Conservation (phyloP, 2,113 vertebrate species). For the Ciconia boyciana region DNA sequence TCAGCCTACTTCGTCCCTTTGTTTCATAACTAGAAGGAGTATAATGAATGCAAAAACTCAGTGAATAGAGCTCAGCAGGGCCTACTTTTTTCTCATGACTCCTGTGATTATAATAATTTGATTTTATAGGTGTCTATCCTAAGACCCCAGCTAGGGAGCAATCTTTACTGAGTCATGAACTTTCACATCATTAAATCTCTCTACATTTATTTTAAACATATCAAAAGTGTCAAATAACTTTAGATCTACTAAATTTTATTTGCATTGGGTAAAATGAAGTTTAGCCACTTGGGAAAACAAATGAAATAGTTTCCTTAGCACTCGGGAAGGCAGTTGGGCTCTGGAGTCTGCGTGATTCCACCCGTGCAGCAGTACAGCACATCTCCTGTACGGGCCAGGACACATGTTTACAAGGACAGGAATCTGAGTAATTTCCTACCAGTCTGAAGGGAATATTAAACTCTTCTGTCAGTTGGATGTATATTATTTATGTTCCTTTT, state of each 20-base stretch:
- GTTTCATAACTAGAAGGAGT: slow-evolving; percentile 39
- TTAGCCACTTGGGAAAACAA: not conserved
- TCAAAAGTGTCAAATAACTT: slow-evolving; percentile 69
- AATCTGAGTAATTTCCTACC: slow-evolving; percentile 60
- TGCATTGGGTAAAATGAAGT: slow-evolving; percentile 45
- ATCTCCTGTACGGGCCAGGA: slow-evolving; percentile 15
- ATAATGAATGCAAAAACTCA: slow-evolving; percentile 66
- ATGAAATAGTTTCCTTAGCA: not conserved
- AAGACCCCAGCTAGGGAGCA: slow-evolving; percentile 57
- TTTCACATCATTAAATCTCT: slow-evolving; percentile 72
- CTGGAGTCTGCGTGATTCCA: not conserved
- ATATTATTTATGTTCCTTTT: slow-evolving; percentile 70
- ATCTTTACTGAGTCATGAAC: slow-evolving; percentile 73
- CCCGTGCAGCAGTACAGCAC: not conserved
- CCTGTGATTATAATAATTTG: slow-evolving; percentile 71
- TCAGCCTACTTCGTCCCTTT: slow-evolving; percentile 42
- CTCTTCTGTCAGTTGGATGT: slow-evolving; percentile 66
- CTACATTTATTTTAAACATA: slow-evolving; percentile 68
- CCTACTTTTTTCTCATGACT: slow-evolving; percentile 60
- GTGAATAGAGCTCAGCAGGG: slow-evolving; percentile 55
- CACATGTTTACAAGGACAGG: slow-evolving; percentile 58
- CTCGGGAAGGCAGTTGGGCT: not conserved
- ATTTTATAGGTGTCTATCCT: slow-evolving; percentile 74
- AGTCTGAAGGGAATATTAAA: slow-evolving; percentile 70
- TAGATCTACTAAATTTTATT: slow-evolving; percentile 59